These are phyloP conservation scores for Opisthocomus hoazin DNA, from an alignment of 2,113 vertebrate species.

Conservation along the genomic window DNA sequence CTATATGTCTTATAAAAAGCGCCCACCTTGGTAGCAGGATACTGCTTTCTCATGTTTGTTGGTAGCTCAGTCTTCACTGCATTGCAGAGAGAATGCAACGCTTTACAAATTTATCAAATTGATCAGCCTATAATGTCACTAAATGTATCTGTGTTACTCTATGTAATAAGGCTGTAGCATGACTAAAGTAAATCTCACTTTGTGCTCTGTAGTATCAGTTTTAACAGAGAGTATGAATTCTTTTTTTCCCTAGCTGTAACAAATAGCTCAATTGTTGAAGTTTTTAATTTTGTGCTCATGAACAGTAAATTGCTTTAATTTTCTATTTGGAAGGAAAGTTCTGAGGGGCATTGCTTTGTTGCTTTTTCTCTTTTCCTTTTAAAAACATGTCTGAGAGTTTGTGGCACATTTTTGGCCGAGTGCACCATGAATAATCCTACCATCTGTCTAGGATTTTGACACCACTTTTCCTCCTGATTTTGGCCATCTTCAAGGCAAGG, in stretches of 20 bases:
- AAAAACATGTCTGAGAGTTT: neutral
- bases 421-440: neutral
- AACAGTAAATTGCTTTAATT: neutral
- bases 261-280: neutral
- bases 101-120: neutral
- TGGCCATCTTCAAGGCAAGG: neutral
- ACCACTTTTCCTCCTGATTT: neutral
- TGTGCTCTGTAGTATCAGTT: neutral
- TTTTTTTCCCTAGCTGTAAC: neutral
- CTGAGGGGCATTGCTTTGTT: neutral
- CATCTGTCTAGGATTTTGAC: neutral
- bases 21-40: neutral
- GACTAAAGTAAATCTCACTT: neutral
- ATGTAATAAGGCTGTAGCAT: neutral
- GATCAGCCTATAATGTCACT: neutral
- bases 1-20: neutral
- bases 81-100: neutral
- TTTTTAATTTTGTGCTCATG: neutral
- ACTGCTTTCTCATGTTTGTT: neutral
- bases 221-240: neutral
- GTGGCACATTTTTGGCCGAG: neutral
- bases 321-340: neutral
- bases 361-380: neutral
- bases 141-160: neutral
- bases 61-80: neutral